These are phyloP conservation scores for Grammomys surdaster DNA, from an alignment of 2,113 vertebrate species.

Conservation along the genomic window DNA sequence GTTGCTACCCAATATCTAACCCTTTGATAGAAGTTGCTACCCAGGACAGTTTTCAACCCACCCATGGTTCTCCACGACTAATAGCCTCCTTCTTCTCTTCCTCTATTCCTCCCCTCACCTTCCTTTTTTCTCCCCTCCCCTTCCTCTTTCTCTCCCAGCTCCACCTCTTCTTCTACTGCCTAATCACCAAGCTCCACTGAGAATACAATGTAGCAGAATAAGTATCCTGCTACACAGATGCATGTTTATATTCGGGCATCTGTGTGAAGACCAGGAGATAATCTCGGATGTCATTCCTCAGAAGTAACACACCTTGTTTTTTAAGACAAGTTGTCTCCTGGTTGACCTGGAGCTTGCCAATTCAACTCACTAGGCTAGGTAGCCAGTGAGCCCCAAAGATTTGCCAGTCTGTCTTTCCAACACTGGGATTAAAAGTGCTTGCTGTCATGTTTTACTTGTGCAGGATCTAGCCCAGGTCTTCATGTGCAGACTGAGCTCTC, in stretches of 20 bases:
- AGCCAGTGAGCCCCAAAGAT: not conserved
- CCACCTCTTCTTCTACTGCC: no score
- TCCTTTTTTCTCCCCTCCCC: no score
- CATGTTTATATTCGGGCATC: not conserved
- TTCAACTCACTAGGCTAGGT: not conserved
- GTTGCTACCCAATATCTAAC: no score
- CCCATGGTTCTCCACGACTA: no score
- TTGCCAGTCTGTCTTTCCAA: not conserved
- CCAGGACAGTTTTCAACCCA: no score
- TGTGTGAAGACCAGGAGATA: not conserved
- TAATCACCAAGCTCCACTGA: no score
- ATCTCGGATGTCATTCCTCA: not conserved
- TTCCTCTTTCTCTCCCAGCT: no score
- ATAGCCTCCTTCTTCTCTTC: no score
- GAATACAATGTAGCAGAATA: no score
- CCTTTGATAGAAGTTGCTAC: no score
- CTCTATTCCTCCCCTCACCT: no score
- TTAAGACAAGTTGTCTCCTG: not conserved
- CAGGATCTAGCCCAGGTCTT: not conserved
- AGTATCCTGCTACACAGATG: not conserved
- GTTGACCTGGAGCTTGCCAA: not conserved
- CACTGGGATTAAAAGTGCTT: not conserved
- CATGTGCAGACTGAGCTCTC: not conserved
- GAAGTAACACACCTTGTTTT: not conserved
- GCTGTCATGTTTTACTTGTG: not conserved